Base-by-base conservation (phyloP, 2,113 vertebrate genomes). In the Eptatretus burgeri region DNA sequence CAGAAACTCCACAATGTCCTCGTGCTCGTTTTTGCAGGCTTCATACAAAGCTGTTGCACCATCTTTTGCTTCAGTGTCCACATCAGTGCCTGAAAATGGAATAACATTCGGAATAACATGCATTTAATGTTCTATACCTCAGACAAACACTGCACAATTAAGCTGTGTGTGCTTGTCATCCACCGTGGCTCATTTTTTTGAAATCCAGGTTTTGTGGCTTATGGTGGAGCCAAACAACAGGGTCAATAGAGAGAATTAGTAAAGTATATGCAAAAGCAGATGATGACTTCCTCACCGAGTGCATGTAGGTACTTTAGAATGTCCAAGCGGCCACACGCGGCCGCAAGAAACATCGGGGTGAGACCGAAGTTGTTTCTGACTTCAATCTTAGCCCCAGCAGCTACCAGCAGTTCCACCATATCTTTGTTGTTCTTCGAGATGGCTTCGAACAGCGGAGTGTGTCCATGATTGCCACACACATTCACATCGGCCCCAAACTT, bases 391-490 rank as follows among this genome's bases (percentile, higher is more conserved):
- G 83, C 89, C 1, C 82, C 84, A 0, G 78, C 80, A 64, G 76
- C 74, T 66, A 89, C 63, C 20, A 96, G 74, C 73, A 88, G 78
- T n/a, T 86, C 81, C 14, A 82, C 83, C 64, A 83, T 81, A 66
- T 84, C 79, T 69, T 88, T 63, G 52, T 81, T 83, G 14, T 83
- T 81, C 63, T 71, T 71, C 2, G 71, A 69, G 1, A 79, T 81
- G 1, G 87, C 80, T 70, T 94, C 86, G 1, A 95, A 88, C 51
- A 95, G 77, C 0, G 84, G 81, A 0, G 86, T 87, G 77, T 79
- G 82, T 14, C 85, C 85, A 10, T 78, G 75, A 68, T 78, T 80
- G 66, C 82, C 85, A 2, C 73, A 75, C 11, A 78, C 77, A 68
- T 82, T 82, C 49, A 81, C 75, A 1, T 72, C 73, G 0, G 76